phyloP scores from a whole-genome alignment of 2,888 invertebrate species.

The Chrysolina americana region DNA sequence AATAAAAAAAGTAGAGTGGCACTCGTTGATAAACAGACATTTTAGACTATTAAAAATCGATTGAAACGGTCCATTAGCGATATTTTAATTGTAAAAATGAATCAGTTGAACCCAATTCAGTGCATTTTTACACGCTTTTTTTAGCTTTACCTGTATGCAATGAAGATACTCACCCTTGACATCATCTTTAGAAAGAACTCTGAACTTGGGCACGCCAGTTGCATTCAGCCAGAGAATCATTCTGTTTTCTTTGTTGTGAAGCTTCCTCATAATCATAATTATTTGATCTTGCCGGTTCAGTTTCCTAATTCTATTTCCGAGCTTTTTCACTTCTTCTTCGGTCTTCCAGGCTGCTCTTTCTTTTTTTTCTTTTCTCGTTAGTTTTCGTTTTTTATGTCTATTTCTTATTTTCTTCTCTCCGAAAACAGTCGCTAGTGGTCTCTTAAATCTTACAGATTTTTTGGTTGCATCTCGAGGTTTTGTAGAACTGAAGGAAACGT shows the following conservation, averaged over 20 bases:
- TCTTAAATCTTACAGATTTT: conserved; percentile 24
- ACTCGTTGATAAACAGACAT: too few species aligned
- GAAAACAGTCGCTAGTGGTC: neutral
- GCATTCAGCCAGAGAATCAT: conserved; percentile 35
- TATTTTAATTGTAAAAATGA: too few species aligned
- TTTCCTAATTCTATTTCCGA: conserved; percentile 39
- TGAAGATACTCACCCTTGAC: conserved; percentile 33
- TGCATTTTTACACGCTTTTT: too few species aligned
- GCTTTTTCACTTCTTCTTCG: conserved; percentile 28
- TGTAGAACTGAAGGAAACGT: neutral
- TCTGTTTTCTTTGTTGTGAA: conserved; percentile 40
- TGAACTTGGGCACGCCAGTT: conserved; percentile 40
- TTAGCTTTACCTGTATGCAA: too few species aligned
- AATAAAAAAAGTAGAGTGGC: too few species aligned
- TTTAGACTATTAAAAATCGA: too few species aligned
- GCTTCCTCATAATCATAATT: conserved; percentile 38
- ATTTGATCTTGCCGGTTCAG: conserved; percentile 38
- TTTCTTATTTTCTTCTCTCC: neutral
- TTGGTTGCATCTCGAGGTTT: conserved; percentile 10
- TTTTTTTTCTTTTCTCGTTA: conserved; percentile 25
- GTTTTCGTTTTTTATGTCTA: conserved; percentile 27
- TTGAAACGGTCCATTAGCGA: too few species aligned
- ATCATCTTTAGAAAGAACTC: conserved; percentile 35
- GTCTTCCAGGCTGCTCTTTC: conserved; percentile 18
- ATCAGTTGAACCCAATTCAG: too few species aligned